Percentiles rank a stretch among this genome's conserved stretches.
Conservation (phyloP, 2,113 vertebrate genomes). For the Halichoeres trimaculatus region DNA sequence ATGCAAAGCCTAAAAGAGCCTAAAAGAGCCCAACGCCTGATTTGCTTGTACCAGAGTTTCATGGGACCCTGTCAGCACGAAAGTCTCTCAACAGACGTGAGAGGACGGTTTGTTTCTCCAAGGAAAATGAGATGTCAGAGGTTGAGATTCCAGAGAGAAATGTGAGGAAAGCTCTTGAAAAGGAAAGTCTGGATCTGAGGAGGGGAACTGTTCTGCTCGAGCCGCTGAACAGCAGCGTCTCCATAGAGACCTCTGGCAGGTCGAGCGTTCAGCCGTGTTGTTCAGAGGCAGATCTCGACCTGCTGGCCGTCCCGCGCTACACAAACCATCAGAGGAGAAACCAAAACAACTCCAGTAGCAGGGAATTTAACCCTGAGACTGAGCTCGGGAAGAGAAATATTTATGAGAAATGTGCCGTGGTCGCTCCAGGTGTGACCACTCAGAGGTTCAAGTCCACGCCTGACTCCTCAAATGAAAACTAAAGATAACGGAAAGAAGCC, state of each 20-base stretch:
- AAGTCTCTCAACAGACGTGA: background rate
- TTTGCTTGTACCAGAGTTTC: no score
- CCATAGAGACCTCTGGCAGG: conserved; percentile 70
- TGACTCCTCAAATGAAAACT: no score
- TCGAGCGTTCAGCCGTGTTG: conserved; percentile 26
- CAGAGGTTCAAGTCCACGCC: no score
- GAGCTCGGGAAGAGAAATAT: no score
- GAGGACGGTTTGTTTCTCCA: background rate
- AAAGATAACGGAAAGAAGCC: no score
- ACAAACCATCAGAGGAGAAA: background rate
- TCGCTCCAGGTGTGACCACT: no score
- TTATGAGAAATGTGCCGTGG: no score
- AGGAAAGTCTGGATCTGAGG: conserved; percentile 41
- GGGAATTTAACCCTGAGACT: no score
- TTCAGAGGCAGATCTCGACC: conserved; percentile 42
- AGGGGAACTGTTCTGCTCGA: conserved; percentile 59
- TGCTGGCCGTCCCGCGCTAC: no score
- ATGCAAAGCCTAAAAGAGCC: no score
- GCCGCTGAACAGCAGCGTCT: conserved; percentile 54
- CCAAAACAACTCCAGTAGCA: conserved; percentile 19
- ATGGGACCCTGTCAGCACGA: no score
- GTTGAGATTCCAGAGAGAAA: conserved; percentile 48
- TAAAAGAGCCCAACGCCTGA: no score
- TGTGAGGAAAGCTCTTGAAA: conserved; percentile 49
- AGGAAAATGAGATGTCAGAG: background rate